A percentile compares a stretch with the other conserved stretches of the same genome.
These are phyloP conservation scores for Spongilla lacustris DNA, from an alignment of 37 sponge, comb jelly and placozoan genomes.

Conservation along the genomic window DNA sequence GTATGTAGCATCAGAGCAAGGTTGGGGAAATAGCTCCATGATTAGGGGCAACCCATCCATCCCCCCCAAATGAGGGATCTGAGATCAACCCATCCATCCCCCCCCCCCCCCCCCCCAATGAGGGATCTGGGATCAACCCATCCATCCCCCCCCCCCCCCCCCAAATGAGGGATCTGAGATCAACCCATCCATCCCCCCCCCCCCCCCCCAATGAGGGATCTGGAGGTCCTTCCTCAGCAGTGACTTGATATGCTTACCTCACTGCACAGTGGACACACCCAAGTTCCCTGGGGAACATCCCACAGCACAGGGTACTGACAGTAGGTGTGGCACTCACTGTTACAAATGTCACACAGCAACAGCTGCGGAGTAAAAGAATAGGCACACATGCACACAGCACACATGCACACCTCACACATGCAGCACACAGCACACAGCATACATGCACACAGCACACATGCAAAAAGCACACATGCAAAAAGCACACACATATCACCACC, in stretches of 20 bases:
- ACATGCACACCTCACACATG: not conserved
- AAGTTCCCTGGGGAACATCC: constrained; percentile 50
- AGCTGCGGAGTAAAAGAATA: constrained; percentile 23
- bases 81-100: no score
- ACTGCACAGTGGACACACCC: constrained; percentile 69
- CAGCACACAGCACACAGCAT: not conserved
- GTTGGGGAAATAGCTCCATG: not conserved
- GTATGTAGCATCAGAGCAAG: not conserved
- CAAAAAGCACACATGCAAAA: not conserved
- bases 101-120: no score
- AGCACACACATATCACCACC: not conserved
- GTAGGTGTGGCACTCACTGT: constrained; percentile 73
- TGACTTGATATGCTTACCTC: constrained; percentile 47
- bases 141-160: no score
- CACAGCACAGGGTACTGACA: constrained; percentile 69
- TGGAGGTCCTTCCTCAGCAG: no score
- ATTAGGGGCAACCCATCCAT: not conserved
- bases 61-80: no score
- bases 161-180: no score
- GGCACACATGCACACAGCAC: not conserved
- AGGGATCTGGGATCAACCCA: no score
- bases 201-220: no score
- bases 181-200: no score
- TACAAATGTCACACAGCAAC: constrained; percentile 72
- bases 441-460: not conserved